These are phyloP conservation scores for Drosophila kanekoi DNA, from an alignment of 2,888 invertebrate genomes.

Conservation along the genomic window DNA sequence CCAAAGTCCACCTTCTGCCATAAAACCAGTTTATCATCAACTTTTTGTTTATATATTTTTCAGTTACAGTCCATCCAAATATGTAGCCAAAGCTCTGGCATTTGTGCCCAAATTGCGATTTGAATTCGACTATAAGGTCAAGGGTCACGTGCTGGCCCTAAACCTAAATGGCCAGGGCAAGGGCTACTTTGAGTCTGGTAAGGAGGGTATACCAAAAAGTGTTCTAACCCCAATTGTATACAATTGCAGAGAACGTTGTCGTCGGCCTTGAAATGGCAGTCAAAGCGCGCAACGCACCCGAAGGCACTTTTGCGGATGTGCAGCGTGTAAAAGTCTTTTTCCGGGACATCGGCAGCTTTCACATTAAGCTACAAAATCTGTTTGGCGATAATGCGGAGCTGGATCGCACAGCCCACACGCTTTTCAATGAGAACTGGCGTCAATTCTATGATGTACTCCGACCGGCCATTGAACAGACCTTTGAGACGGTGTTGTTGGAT, in stretches of 20 bases:
- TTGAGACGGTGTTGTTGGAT: constrained; percentile 88
- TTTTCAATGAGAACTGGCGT: constrained; percentile 90
- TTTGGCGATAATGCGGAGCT: constrained; percentile 84
- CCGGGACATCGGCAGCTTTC: constrained; percentile 87
- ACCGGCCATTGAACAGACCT: constrained; percentile 88
- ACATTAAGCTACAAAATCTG: constrained; percentile 88
- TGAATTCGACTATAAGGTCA: constrained; percentile 88
- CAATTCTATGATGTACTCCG: constrained; percentile 88
- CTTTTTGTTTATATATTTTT: background rate
- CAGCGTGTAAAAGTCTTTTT: constrained; percentile 88
- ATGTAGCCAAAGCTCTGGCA: constrained; percentile 73
- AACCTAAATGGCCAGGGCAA: constrained; percentile 88
- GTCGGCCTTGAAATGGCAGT: constrained; percentile 36
- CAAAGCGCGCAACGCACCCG: constrained; percentile 37
- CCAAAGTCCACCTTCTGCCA: no score
- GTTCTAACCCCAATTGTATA: background rate
- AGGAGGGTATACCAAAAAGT: constrained; percentile 71
- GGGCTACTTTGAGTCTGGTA: constrained; percentile 87
- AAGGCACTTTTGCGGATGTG: constrained; percentile 88
- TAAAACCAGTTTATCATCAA: constrained; percentile 34
- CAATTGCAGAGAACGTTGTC: constrained; percentile 47
- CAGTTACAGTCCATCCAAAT: constrained; percentile 47
- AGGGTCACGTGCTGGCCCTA: constrained; percentile 88
- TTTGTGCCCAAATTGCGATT: constrained; percentile 88
- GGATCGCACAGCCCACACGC: constrained; percentile 89